phyloP scores from a whole-genome alignment of 1,140 invertebrate species.

The Xylocopa sonorina region DNA sequence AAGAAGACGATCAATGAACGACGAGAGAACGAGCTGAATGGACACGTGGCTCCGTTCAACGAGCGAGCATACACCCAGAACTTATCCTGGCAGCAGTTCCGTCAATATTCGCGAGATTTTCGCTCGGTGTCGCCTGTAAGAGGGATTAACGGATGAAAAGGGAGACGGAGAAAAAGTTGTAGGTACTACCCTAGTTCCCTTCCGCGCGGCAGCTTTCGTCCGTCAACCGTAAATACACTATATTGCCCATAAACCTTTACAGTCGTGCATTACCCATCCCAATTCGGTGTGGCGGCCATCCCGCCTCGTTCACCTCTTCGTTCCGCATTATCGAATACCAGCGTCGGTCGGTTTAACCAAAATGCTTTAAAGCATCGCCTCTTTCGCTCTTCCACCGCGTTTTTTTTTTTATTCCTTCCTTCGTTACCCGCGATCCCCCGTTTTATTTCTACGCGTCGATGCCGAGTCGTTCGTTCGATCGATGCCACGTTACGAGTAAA shows the following conservation, averaged over 20 bases:
- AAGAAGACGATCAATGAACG: slow-evolving; percentile 62
- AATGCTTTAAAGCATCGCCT: slow-evolving; percentile 52
- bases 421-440: background rate
- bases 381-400: slow-evolving; percentile 24
- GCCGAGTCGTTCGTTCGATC: background rate
- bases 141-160: slow-evolving; percentile 28
- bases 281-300: slow-evolving; percentile 53
- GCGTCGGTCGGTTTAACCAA: slow-evolving; percentile 67
- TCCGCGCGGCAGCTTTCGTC: slow-evolving; percentile 66
- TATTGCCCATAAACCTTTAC: slow-evolving; percentile 81
- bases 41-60: background rate
- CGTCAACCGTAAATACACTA: slow-evolving; percentile 78
- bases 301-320: slow-evolving; percentile 51
- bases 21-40: background rate
- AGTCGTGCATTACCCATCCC: slow-evolving; percentile 78
- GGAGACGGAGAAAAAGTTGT: slow-evolving; percentile 44
- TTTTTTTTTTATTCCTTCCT: background rate
- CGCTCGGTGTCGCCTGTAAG: slow-evolving; percentile 35
- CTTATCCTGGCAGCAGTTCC: slow-evolving; percentile 40
- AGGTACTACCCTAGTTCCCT: slow-evolving; percentile 47
- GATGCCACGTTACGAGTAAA: too few species aligned
- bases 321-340: slow-evolving; percentile 74
- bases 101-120: slow-evolving; percentile 70
- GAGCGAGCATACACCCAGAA: slow-evolving; percentile 35
- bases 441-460: background rate